Conservation (phyloP, 2,797 vertebrate species). For the Tokudaia tokunoshimensis region DNA sequence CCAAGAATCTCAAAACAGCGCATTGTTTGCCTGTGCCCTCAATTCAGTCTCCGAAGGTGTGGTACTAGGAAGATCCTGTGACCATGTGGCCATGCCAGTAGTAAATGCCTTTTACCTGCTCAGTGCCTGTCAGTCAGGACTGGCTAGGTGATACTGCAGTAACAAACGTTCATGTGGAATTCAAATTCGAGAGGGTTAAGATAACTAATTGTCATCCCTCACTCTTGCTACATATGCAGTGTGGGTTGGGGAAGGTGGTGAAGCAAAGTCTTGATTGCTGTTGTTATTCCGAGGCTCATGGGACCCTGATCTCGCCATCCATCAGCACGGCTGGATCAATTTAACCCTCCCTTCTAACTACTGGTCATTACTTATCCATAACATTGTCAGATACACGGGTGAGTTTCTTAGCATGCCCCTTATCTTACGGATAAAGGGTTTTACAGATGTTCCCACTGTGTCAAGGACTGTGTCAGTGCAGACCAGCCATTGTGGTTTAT, state of each 20-base stretch:
- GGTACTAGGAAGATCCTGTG: neutral
- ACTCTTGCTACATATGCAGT: neutral
- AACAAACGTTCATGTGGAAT: neutral
- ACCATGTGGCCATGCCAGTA: neutral
- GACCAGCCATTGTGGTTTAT: neutral
- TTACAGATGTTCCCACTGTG: neutral
- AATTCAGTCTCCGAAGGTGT: neutral
- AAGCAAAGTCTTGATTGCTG: neutral
- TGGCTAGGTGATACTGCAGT: constrained; percentile 8
- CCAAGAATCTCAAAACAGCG: neutral
- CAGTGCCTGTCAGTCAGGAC: neutral
- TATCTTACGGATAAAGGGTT: neutral
- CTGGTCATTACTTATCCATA: neutral
- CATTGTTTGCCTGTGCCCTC: neutral
- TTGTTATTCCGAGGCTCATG: neutral
- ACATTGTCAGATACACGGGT: neutral
- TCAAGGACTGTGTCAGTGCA: neutral
- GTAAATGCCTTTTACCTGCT: neutral
- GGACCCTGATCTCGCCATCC: neutral
- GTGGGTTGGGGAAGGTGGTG: neutral
- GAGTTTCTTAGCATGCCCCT: neutral
- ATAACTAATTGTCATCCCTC: neutral
- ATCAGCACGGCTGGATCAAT: neutral
- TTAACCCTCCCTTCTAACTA: neutral
- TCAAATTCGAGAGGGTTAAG: constrained; percentile 8